phyloP scores from a whole-genome alignment of 2,113 vertebrate genomes.

The Eonycteris spelaea region DNA sequence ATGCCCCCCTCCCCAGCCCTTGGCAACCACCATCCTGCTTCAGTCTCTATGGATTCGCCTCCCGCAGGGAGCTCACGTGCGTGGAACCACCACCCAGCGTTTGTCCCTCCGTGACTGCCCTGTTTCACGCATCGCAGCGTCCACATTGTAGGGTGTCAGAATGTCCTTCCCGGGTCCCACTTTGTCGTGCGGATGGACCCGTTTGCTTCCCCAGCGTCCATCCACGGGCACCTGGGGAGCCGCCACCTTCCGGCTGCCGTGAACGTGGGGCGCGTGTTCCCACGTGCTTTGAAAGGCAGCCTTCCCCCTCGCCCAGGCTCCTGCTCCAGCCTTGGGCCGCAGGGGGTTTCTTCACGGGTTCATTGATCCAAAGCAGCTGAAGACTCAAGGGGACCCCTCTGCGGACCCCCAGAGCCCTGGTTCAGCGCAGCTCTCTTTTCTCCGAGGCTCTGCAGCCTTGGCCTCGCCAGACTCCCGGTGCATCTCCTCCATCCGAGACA shows the following conservation, averaged over 20 bases:
- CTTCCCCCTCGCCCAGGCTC: too few species aligned
- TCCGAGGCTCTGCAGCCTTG: not conserved
- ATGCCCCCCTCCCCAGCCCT: not conserved
- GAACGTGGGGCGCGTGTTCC: rapidly evolving
- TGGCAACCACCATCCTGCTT: rapidly evolving
- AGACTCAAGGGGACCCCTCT: rapidly evolving
- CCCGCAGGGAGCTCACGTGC: too few species aligned
- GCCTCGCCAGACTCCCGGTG: rapidly evolving
- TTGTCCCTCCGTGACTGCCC: not conserved
- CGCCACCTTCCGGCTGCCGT: rapidly evolving
- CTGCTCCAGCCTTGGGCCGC: not conserved
- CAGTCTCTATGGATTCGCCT: not conserved
- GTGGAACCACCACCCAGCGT: rapidly evolving
- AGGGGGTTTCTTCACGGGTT: too few species aligned
- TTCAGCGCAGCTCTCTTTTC: not conserved
- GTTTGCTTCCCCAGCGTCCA: rapidly evolving
- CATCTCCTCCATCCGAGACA: too few species aligned
- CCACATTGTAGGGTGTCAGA: not conserved
- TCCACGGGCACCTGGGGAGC: not conserved
- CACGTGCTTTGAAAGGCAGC: rapidly evolving
- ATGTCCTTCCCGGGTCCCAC: not conserved
- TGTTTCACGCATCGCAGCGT: not conserved
- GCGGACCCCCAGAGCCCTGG: not conserved
- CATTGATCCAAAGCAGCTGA: not conserved
- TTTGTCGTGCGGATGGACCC: rapidly evolving